Evolutionary conservation across 2,113 vertebrate species (phyloP), one percentile per base, ranked within the genome.

Genomic region (Piaya cayana): DNA sequence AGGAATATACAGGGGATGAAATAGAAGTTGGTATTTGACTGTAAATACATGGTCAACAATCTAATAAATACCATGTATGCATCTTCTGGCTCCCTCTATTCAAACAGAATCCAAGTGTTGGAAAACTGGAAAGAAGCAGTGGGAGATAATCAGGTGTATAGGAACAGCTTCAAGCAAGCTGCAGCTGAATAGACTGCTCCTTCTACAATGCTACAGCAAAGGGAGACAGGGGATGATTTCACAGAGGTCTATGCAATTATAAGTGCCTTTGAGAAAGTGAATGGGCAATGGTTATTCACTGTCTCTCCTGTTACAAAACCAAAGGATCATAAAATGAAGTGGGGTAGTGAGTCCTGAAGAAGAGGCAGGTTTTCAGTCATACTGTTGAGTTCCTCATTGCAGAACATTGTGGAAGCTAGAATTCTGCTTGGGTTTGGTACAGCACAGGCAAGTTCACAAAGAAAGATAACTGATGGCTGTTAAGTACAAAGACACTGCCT

Each of bases 1-100:
- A 70, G 45, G 52, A 43, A 39, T 59, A 36, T 4, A 64, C 10
- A 30, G n/a, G 52, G 43, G 9, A 34, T 7, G 55, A 67, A 86
- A 36, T 1, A 34, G 86, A 81, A 81, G 37, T 13, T 43, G 3
- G 2, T 75, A 12, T 56, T 76, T 92, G 56, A 63, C 52, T 81
- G 17, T 68, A 67, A 71, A 45, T 58, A 19, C 8, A 7, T 7
- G 21, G 15, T 72, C 27, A 53, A 6, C 15, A 4, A 36, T 64
- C 27, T 74, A 47, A 68, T 25, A 15, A 68, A 42, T 34, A 56
- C 9, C 0, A 0, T 50, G 9, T 15, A 10, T 29, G 47, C 47
- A 49, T 49, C 22, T 43, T 86, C 23, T 70, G 59, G 19, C 32
- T 78, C 37, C 12, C 29, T 84, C 52, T 52, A 6, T 59, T 84